phyloP scores from a whole-genome alignment of 2,113 vertebrate genomes.

The Scortum barcoo region DNA sequence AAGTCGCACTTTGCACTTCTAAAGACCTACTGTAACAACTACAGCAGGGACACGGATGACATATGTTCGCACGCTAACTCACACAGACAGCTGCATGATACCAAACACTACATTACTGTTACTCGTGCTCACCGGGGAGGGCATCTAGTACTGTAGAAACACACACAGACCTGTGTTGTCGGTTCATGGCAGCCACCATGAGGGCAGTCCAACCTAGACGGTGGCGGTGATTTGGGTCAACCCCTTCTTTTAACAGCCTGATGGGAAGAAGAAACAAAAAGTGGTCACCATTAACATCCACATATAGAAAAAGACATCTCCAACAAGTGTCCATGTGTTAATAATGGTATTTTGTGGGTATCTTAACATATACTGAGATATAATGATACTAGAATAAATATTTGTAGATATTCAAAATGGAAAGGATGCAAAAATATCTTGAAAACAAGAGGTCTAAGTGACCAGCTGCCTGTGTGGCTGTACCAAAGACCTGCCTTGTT shows the following conservation, averaged over 20 bases:
- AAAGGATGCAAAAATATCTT: neutral
- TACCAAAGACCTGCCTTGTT: conserved; percentile 18
- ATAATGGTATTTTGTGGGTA: neutral
- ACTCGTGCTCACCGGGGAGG: conserved; percentile 13
- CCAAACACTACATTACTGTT: conserved; percentile 6
- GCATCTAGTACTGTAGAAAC: neutral
- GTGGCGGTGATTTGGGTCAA: conserved; percentile 90
- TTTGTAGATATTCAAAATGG: neutral
- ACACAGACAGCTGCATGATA: conserved; percentile 53
- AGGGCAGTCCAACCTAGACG: conserved; percentile 93
- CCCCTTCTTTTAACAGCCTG: conserved; percentile 89
- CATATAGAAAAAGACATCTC: neutral
- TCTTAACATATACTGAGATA: neutral
- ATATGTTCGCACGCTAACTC: conserved; percentile 50
- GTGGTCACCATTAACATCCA: neutral
- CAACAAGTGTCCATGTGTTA: neutral
- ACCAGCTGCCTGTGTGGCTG: neutral
- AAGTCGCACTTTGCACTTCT: conserved; percentile 79
- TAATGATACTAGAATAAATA: neutral
- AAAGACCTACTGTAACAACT: conserved; percentile 73
- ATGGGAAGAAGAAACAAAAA: conserved; percentile 43
- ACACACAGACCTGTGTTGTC: conserved; percentile 88
- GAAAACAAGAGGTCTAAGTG: neutral
- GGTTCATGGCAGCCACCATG: conserved; percentile 95
- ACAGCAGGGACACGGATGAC: conserved; percentile 47